Base-by-base conservation (phyloP, 37 sponge, comb jelly and placozoan species). In the Cliona cf. orientalis region DNA sequence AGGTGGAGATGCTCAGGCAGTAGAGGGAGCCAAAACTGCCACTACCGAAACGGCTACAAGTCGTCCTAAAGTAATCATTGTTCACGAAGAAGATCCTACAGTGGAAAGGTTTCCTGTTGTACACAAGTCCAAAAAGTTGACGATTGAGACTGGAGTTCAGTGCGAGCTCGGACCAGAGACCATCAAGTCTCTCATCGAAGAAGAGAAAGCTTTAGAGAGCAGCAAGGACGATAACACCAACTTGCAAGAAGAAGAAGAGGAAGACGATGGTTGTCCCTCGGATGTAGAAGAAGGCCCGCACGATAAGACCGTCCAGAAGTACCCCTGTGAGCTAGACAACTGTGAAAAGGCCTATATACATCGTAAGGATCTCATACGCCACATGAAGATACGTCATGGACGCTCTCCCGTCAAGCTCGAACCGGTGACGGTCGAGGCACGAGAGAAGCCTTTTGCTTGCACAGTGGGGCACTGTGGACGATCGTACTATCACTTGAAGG, bases 321-420 rank as follows among this genome's bases (percentile, higher is more conserved):
- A 82, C 33, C 85, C 78, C 9, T 85, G 85, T 34, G 77, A 76
- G 44, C 25, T 61, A 21, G 56, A 65, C 37, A 70, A 40, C 46
- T 85, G 85, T 38, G 37, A 31, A 5, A 91, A 83, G 58, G 74
- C 92, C 19, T 92, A 92, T 63, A 56, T 88, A 9, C 89, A 89
- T 80, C 83, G 87, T 43, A 93, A 93, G 41, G 93, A 93, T 69
- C 79, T 93, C 35, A 89, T 85, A 28, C 72, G 93, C 6, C 93
- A 93, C 64, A 93, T 93, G 93, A 84, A 64, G 45, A 80, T 85
- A 28, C 57, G 76, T 0, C 93, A 93, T 43, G 84, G 75, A 12
- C 42, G 41, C n/a, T 46, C 71, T 26, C 93, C 89, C 6, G 69
- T 66, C 46, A 67, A 42, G 31, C 44, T 81, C 37, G 80, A 91